A percentile compares a stretch with the other conserved stretches of the same genome.
Evolutionary conservation across 2,797 vertebrate genomes (phyloP).

Genomic region (Clarias laeviceps): DNA sequence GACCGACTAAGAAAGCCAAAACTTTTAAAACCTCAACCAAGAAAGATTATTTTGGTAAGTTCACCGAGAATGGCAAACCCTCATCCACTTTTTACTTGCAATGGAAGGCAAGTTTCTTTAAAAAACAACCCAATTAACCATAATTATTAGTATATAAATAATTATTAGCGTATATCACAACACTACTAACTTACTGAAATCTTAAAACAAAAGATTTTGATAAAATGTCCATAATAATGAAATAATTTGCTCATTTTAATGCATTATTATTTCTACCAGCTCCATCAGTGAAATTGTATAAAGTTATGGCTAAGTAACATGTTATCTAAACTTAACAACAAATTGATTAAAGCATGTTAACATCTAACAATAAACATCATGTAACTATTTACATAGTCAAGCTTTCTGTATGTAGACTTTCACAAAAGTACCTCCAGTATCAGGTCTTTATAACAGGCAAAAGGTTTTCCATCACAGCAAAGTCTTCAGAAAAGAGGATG

Average conservation of each 20-base stretch:
- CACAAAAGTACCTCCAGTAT: background rate
- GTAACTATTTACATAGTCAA: background rate
- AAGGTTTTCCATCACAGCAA: background rate
- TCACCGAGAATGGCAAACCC: background rate
- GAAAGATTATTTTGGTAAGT: constrained; percentile 89
- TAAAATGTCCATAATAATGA: background rate
- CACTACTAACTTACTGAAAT: background rate
- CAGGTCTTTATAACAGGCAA: background rate
- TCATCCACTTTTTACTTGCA: background rate
- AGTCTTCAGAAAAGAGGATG: background rate
- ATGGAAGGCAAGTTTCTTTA: background rate
- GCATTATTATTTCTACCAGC: background rate
- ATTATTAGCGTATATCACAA: background rate
- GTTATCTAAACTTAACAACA: background rate
- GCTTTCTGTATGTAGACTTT: background rate
- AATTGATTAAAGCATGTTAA: background rate
- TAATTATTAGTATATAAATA: background rate
- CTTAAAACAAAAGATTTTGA: background rate
- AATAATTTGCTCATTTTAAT: background rate
- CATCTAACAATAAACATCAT: background rate
- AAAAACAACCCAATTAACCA: background rate
- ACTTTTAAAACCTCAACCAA: constrained; percentile 88
- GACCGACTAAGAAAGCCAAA: constrained; percentile 84
- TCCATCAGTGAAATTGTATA: background rate
- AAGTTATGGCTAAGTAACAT: background rate